Conservation (phyloP, 2,113 vertebrate species). For the Chascanopsetta lugubris region DNA sequence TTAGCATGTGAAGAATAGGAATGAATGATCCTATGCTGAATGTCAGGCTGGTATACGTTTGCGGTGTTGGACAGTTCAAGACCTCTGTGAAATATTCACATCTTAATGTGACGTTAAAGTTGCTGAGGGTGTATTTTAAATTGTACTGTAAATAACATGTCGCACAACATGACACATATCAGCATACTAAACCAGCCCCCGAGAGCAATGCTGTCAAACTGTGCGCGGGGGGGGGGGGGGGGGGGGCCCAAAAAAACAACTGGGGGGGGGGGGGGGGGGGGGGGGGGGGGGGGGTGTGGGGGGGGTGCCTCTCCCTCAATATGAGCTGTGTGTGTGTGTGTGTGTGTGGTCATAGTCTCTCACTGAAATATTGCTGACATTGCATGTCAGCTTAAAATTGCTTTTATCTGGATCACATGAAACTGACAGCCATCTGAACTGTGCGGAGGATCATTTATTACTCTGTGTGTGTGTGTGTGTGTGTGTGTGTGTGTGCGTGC, state of each 20-base stretch:
- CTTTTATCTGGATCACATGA: conserved; percentile 48
- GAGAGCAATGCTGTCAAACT: background rate
- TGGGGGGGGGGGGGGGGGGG: too few relatives aligned
- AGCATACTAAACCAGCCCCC: too few relatives aligned
- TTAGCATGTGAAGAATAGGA: too few relatives aligned
- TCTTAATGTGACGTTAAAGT: conserved; percentile 2
- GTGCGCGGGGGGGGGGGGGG: too few relatives aligned
- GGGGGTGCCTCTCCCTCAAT: too few relatives aligned
- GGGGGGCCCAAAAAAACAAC: too few relatives aligned
- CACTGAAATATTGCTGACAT: conserved; percentile 36
- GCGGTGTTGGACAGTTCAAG: conserved; percentile 6
- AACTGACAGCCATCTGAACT: conserved; percentile 25
- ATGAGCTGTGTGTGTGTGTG: background rate
- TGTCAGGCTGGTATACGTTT: too few relatives aligned
- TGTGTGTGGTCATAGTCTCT: conserved; percentile 7
- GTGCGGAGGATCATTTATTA: conserved; percentile 27
- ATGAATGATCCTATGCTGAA: background rate
- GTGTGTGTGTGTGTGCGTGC: conserved; percentile 22
- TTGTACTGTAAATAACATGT: background rate
- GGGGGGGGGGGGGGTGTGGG: too few relatives aligned
- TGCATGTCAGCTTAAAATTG: conserved; percentile 29
- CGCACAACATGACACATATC: too few relatives aligned
- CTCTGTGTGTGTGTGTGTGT: conserved; percentile 12
- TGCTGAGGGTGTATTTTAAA: conserved; percentile 6
- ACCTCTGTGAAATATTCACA: conserved; percentile 24